phyloP scores from a whole-genome alignment of 2,113 vertebrate species.

The Hassar affinis region DNA sequence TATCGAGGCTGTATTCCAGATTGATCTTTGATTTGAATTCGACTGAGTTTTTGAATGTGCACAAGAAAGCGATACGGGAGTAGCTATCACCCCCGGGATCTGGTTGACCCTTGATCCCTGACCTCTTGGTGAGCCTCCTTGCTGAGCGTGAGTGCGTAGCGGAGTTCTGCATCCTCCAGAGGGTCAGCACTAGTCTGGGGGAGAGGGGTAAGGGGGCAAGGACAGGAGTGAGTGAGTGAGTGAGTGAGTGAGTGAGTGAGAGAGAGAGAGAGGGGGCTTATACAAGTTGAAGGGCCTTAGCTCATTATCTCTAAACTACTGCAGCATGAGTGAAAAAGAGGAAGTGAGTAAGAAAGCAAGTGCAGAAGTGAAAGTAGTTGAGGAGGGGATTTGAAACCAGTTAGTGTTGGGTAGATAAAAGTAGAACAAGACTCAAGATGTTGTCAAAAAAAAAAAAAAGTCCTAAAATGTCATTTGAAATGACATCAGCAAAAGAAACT shows the following conservation, averaged over 20 bases:
- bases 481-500: not conserved
- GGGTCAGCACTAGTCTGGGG: conserved; percentile 76
- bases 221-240: conserved; percentile 68
- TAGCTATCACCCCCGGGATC: conserved; percentile 27
- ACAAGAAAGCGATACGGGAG: conserved; percentile 31
- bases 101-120: conserved; percentile 65
- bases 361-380: not conserved
- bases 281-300: conserved; percentile 31
- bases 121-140: conserved; percentile 89
- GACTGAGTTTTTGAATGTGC: not conserved
- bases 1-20: conserved; percentile 2
- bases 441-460: not conserved
- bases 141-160: conserved; percentile 88
- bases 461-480: conserved; percentile 9
- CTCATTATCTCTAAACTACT: not conserved
- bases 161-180: conserved; percentile 86
- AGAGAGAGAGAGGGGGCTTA: conserved; percentile 41
- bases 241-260: conserved; percentile 53
- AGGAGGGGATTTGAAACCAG: conserved; percentile 2
- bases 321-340: not conserved
- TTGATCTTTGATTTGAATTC: conserved; percentile 34
- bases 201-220: conserved; percentile 50
- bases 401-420: not conserved
- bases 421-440: not conserved
- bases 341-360: not conserved